Percentiles rank a stretch among this genome's conserved stretches.
Evolutionary conservation across 2,888 invertebrate species (phyloP).

Genomic region (Cosmorhoe ocellata): DNA sequence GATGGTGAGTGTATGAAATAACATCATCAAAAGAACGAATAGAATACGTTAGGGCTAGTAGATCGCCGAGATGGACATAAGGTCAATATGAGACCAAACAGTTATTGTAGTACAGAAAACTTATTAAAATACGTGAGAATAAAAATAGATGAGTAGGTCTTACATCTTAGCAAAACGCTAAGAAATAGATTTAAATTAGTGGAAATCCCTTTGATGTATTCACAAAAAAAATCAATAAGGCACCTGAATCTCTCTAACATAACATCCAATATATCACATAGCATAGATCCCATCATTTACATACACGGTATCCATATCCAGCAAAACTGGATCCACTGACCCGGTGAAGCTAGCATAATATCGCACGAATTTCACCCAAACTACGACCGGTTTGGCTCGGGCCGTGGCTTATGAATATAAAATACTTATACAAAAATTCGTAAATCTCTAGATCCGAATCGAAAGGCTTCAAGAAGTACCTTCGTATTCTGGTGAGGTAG

Average conservation of each 20-base stretch:
- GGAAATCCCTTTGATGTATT: too few relatives aligned
- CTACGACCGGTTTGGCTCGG: slow-evolving; percentile 49
- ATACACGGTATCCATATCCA: slow-evolving; percentile 42
- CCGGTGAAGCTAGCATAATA: slow-evolving; percentile 38
- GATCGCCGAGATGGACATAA: too few relatives aligned
- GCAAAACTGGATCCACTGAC: slow-evolving; percentile 35
- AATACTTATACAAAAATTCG: slow-evolving; percentile 36
- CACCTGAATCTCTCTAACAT: slow-evolving; percentile 26
- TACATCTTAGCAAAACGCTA: too few relatives aligned
- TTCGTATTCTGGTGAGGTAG: slow-evolving; percentile 30
- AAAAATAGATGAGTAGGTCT: too few relatives aligned
- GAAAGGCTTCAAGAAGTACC: slow-evolving; percentile 31
- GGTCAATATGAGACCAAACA: too few relatives aligned
- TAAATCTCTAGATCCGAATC: slow-evolving; percentile 28
- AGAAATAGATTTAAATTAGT: too few relatives aligned
- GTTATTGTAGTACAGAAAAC: too few relatives aligned
- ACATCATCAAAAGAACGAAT: too few relatives aligned
- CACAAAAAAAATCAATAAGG: slow-evolving; percentile 17
- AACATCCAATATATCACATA: slow-evolving; percentile 32
- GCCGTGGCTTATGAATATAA: slow-evolving; percentile 47
- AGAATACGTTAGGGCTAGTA: too few relatives aligned
- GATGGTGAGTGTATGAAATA: neutral
- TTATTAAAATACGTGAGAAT: too few relatives aligned
- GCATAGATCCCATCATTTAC: slow-evolving; percentile 39
- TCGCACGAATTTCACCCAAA: slow-evolving; percentile 52